phyloP scores from a whole-genome alignment of 2,888 invertebrate genomes.

The Caenorhabditis parvicauda region DNA sequence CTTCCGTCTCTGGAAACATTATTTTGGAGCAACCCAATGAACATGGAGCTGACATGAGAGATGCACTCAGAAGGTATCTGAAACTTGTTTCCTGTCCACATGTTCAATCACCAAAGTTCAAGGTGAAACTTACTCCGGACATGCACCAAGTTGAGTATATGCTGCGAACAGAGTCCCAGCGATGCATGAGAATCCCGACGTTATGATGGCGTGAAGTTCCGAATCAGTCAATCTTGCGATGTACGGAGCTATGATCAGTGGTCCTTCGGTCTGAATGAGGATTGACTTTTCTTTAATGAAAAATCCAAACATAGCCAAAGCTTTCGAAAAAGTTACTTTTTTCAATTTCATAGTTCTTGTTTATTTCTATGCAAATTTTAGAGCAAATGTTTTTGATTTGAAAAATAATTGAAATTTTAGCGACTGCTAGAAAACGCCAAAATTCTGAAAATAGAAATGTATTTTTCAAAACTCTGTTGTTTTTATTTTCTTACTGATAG shows the following conservation, averaged over 20 bases:
- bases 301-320: not conserved
- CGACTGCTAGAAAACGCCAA: too few species aligned
- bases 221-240: slow-evolving; percentile 80
- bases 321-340: not conserved
- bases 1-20: slow-evolving; percentile 84
- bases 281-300: not conserved
- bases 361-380: too few species aligned
- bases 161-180: slow-evolving; percentile 87
- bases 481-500: too few species aligned
- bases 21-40: slow-evolving; percentile 86
- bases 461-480: too few species aligned
- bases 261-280: slow-evolving; percentile 72
- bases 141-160: slow-evolving; percentile 71
- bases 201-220: slow-evolving; percentile 88
- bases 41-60: slow-evolving; percentile 93
- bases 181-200: slow-evolving; percentile 90
- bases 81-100: not conserved
- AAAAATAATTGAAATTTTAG: too few species aligned
- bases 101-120: not conserved
- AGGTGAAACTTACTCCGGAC: slow-evolving; percentile 27
- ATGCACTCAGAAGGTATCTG: slow-evolving; percentile 76
- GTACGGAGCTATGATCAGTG: slow-evolving; percentile 83
- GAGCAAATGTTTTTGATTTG: too few species aligned
- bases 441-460: too few species aligned
- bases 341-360: not conserved